phyloP scores from a whole-genome alignment of 2,888 invertebrate species.

The Scotopteryx bipunctaria region DNA sequence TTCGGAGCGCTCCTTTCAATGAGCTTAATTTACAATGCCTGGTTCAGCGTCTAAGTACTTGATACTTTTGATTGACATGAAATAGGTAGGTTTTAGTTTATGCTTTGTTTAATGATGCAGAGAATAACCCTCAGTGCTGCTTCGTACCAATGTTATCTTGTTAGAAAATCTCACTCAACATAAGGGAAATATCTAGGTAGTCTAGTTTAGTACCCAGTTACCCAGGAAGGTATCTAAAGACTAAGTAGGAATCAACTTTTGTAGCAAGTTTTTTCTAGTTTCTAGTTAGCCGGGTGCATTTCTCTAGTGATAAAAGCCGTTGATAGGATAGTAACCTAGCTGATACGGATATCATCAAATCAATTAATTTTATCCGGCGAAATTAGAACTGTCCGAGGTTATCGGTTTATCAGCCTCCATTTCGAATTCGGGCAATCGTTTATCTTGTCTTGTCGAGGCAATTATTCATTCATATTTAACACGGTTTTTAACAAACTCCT shows the following conservation, averaged over 20 bases:
- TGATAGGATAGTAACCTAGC: background rate
- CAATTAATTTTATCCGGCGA: slow-evolving; percentile 28
- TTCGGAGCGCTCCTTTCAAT: slow-evolving; percentile 67
- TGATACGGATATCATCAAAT: background rate
- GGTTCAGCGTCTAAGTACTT: slow-evolving; percentile 15
- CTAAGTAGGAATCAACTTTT: background rate
- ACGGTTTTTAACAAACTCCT: background rate
- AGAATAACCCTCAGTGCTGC: background rate
- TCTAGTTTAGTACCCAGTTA: background rate
- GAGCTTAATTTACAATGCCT: slow-evolving; percentile 44
- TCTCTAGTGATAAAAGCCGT: background rate
- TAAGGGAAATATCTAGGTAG: too few relatives aligned
- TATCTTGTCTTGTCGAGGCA: slow-evolving; percentile 10
- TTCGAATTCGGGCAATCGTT: slow-evolving; percentile 27
- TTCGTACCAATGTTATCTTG: too few relatives aligned
- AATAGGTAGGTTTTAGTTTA: background rate
- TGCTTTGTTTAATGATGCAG: background rate
- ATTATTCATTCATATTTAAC: background rate
- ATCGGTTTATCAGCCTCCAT: slow-evolving; percentile 30
- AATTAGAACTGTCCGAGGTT: slow-evolving; percentile 28
- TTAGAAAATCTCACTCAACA: too few relatives aligned
- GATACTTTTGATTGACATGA: slow-evolving; percentile 22
- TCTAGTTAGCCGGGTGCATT: background rate
- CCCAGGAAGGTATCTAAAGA: too few relatives aligned
- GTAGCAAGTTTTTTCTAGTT: background rate